Base-by-base conservation (phyloP, 2,797 vertebrate species). In the Gymnoscopelus microlampas region DNA sequence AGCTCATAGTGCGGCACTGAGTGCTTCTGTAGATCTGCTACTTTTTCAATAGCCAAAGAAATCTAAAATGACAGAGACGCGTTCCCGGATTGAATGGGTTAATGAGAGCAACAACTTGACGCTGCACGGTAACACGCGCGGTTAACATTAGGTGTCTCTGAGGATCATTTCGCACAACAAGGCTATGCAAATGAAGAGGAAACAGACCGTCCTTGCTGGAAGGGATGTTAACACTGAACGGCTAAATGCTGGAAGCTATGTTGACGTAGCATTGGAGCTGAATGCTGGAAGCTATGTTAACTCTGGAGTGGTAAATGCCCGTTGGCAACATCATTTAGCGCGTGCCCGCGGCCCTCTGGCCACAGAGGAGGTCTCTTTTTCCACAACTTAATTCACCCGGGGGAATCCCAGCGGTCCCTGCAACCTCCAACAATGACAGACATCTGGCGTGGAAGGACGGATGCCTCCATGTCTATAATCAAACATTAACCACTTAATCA, bases 171-270 rank as follows among this genome's bases (percentile, higher is more conserved):
- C 73, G 72, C 39, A 78, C 61, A 77, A 70, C 82, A 73, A 80
- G 78, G 80, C 88, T 88, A 86, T 87, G 83, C 81, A 85, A 90
- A 91, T 87, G 63, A 24, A 57, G 60, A 67, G 71, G 12, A 55
- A 77, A 44, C 23, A 59, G 47, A 54, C 71, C 63, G 63, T 81
- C 39, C 60, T 69, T 54, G 73, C 88, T 64, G 26, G 58, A 79
- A 83, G 81, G 76, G 56, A 77, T 70, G 61, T 71, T 44, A 44
- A 44, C 39, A 44, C 39, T 44, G 39, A 10, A 9, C 39, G 2
- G 9, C 39, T 44, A 44, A 44, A 44, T 44, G 39, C 39, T 44
- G 39, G 39, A 44, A 44, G 39, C 39, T 8, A 44, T 10, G 39
- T 44, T 10, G 8, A 44, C 39, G 7, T 44, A 2, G 39, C 7